phyloP scores from a whole-genome alignment of 35 echinoderm and acorn worm genomes.

The Hemicentrotus pulcherrimus region DNA sequence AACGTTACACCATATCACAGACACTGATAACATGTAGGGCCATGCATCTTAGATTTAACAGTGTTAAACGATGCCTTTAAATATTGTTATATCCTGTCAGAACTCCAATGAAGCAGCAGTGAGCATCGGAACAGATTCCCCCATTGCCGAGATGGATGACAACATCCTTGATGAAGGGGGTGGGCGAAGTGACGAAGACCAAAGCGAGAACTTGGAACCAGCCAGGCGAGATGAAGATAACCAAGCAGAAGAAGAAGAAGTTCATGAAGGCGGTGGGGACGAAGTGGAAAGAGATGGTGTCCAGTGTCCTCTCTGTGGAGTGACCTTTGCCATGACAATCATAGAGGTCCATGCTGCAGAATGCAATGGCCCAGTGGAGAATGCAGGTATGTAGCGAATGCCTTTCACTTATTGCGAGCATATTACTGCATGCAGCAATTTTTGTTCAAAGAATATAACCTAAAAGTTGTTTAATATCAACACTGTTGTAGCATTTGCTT shows the following conservation, averaged over 20 bases:
- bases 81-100: not conserved
- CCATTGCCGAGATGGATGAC: not conserved
- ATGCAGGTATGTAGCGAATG: constrained; percentile 1
- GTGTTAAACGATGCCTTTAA: no score
- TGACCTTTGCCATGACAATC: constrained; percentile 9
- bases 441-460: no score
- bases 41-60: no score
- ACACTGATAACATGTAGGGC: no score
- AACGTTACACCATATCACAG: no score
- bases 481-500: no score
- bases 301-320: constrained; percentile 37
- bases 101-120: not conserved
- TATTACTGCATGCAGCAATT: no score
- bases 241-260: not conserved
- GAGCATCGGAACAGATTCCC: not conserved
- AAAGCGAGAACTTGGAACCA: not conserved
- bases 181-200: not conserved
- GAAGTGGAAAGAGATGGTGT: not conserved
- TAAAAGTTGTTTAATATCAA: no score
- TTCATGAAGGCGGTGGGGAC: not conserved
- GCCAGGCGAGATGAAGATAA: not conserved
- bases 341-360: constrained; percentile 37
- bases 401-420: no score
- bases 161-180: not conserved
- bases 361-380: constrained; percentile 29